Percentiles rank a stretch among this genome's conserved stretches.
phyloP scores from a whole-genome alignment of 2,113 vertebrate genomes.

The Prochilodus magdalenae region DNA sequence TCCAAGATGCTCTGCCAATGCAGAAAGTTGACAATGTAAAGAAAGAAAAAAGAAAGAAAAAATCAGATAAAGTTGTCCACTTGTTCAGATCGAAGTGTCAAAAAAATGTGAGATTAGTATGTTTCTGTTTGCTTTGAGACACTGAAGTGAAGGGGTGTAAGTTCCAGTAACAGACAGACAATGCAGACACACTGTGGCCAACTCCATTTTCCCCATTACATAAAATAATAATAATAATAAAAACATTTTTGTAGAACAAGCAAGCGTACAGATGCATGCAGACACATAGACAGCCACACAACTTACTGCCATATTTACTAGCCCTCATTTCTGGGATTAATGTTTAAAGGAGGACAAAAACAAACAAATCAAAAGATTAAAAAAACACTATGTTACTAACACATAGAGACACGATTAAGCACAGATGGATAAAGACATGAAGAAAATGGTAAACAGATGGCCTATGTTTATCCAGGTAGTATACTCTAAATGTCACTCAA shows the following conservation, averaged over 20 bases:
- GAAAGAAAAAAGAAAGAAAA: constrained; percentile 69
- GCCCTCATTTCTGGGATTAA: constrained; percentile 75
- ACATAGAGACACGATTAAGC: constrained; percentile 68
- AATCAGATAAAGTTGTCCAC: constrained; percentile 69
- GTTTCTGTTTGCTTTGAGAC: constrained; percentile 54
- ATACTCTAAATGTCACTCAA: background rate
- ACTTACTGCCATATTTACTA: constrained; percentile 79
- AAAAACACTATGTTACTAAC: constrained; percentile 70
- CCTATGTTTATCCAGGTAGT: background rate
- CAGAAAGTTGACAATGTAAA: constrained; percentile 86
- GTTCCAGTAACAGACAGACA: constrained; percentile 79
- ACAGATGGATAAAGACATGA: constrained; percentile 38
- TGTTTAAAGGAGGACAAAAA: constrained; percentile 57
- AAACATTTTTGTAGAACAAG: constrained; percentile 52
- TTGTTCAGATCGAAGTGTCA: constrained; percentile 72
- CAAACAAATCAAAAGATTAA: constrained; percentile 58
- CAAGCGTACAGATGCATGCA: constrained; percentile 64
- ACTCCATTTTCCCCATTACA: constrained; percentile 75
- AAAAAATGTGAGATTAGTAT: constrained; percentile 65
- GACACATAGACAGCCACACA: constrained; percentile 75
- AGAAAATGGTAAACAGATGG: constrained; percentile 24
- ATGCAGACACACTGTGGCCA: constrained; percentile 74
- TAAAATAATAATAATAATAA: constrained; percentile 50
- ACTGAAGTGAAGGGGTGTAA: constrained; percentile 64
- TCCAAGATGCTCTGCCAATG: constrained; percentile 98